Evolutionary conservation across 2,888 invertebrate genomes (phyloP), one percentile per base, ranked within the genome.

Genomic region (Limnephilus auricula): DNA sequence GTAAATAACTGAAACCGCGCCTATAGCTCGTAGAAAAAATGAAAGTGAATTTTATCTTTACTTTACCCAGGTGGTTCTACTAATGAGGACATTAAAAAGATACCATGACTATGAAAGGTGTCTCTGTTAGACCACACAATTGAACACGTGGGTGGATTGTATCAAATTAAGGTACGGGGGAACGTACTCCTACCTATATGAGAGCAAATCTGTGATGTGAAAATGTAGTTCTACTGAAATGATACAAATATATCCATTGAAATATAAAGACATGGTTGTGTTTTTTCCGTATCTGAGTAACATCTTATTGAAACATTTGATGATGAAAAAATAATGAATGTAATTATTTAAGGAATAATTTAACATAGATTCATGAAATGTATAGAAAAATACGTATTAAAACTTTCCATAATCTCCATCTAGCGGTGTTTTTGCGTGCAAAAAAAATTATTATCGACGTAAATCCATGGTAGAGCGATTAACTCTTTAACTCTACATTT

Each of bases 21-120:
- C 80, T 32, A n/a, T n/a, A 80, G 34, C 40, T 40, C 25, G n/a
- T 85, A 37, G 40, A n/a, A 85, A 85, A 85, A 85, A 85, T 45
- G 85, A 85, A 85, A 85, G 85, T 85, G 40, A 45, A 40, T 85
- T 85, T 45, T 45, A 6, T 30, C 6, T n/a, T 2, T 25, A 65
- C 65, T 45, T 10, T 40, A 40, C 40, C 10, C 45, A 85, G 82
- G 82, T 82, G 82, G 34, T 25, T 32, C 82, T 25, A 34, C 82
- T 32, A 32, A 82, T 82, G 34, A 32, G 82, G 25, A 34, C 32
- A 37, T 34, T 34, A 82, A 82, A 82, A 34, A 34, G 25, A 37
- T 34, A 18, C 18, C 18, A 10, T 37, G 82, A 34, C 34, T 37
- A 32, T 34, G 32, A 34, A 34, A 18, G 25, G 82, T 25, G n/a